Base-by-base conservation (phyloP, 64 coral and sea anemone genomes). In the Stylophora pistillata region DNA sequence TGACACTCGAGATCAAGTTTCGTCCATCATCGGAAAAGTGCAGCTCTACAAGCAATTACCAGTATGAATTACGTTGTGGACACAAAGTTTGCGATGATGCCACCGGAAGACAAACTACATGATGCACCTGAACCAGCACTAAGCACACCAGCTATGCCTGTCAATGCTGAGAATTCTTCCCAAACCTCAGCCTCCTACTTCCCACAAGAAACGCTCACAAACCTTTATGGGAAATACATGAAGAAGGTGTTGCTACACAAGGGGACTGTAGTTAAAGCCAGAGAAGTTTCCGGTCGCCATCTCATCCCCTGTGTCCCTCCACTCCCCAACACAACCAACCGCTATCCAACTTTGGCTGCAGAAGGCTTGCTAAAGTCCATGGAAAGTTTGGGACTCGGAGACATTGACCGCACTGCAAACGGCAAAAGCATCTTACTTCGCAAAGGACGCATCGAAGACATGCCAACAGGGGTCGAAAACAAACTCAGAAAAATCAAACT, bases 41-140 rank as follows among this genome's bases (percentile, higher is more conserved):
- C 89, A 9, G 89, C 34, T 18, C 15, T 27, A 54, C 81, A 79
- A 73, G 88, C 88, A 53, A 73, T 91, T 52, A 60, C 70, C n/a
- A 59, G 86, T 63, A 92, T 86, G 54, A 78, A 92, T 82, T 66
- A 91, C 76, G 73, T 92, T 58, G 76, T 92, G 64, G 90, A 92
- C 72, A 92, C 90, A 53, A 92, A 92, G 65, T 76, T 86, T 60
- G 78, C 82, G 23, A 70, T 79, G 80, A 92, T 86, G 82, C 82
- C 63, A 56, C 31, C 90, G 10, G 89, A 71, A 66, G 81, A 87
- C 25, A 92, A 61, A 61, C 58, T 61, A 61, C 58, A 61, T 1
- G 58, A 61, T 61, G 58, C 58, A 61, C 10, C 58, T 61, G 58
- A 61, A 61, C 58, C 3, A 10, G 4, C 58, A 61, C 58, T 61